Base-by-base conservation (phyloP, 2,797 vertebrate species). In the Tarsius wallacei region DNA sequence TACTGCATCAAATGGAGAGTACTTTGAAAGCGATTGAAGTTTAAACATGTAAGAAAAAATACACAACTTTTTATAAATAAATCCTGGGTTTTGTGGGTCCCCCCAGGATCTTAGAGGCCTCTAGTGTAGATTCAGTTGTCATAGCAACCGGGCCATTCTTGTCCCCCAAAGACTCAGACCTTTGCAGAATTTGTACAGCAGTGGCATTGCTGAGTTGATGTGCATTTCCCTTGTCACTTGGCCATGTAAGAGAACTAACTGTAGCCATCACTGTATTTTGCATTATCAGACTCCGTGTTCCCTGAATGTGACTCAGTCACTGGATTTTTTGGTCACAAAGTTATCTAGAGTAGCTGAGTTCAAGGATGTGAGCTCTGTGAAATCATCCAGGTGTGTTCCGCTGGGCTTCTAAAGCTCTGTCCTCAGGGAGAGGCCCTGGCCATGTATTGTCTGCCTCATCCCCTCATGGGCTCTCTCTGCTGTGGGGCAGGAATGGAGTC, bases 271-370 rank as follows among this genome's bases (percentile, higher is more conserved):
- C 63, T 61, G 4, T 49, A 47, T 80, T 83, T 78, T 76, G 51
- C 63, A 14, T 3, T 55, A 2, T 49, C n/a, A 66, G 28, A 57
- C 57, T 88, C 24, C 15, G 15, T 49, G 61, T 85, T 15, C 55
- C 80, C 64, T 47, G 71, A 70, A n/a, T 74, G 31, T 77, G 26
- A 55, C 61, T 94, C 36, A 26, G 0, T 17, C n/a, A 14, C 26
- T 91, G 53, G n/a, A 21, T 70, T 84, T 81, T 86, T 97, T 61
- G 53, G 31, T 95, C 28, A 5, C 51, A 17, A 51, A 80, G 17
- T 15, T 59, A 53, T 85, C 55, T 66, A 63, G 26, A 26, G 66
- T 49, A 31, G 66, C 47, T 33, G 47, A 15, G 12, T 33, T 81
- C 51, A 33, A 14, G 21, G 49, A 66, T 47, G 24, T 53, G 49